These are phyloP conservation scores for Isoperla grammatica DNA, from an alignment of 2,888 invertebrate species.

Conservation along the genomic window DNA sequence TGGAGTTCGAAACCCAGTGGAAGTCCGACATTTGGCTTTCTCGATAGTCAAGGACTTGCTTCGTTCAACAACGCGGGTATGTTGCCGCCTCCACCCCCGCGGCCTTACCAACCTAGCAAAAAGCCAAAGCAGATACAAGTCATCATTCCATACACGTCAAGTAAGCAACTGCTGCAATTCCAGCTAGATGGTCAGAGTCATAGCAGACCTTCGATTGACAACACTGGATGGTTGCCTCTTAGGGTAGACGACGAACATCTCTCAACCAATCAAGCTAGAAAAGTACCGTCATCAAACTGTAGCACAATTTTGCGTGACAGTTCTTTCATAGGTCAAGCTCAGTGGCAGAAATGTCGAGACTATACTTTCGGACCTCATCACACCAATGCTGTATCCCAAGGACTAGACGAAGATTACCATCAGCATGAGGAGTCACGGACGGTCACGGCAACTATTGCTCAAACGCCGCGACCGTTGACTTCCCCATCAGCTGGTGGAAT, in stretches of 20 bases:
- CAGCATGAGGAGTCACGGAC: constrained; percentile 39
- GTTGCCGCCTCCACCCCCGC: constrained; percentile 28
- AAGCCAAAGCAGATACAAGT: constrained; percentile 67
- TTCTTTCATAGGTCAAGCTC: not conserved
- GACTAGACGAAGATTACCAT: constrained; percentile 26
- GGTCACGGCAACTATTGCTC: constrained; percentile 34
- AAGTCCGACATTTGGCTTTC: constrained; percentile 14
- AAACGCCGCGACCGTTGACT: constrained; percentile 29
- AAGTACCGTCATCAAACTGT: constrained; percentile 42
- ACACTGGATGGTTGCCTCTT: constrained; percentile 37
- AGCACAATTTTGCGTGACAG: constrained; percentile 9
- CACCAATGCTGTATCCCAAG: not conserved
- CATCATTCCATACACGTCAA: constrained; percentile 72
- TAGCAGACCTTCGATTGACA: constrained; percentile 34
- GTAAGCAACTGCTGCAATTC: constrained; percentile 52
- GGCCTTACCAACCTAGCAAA: constrained; percentile 37
- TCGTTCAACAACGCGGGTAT: constrained; percentile 23
- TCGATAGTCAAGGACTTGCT: constrained; percentile 23
- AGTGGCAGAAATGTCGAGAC: constrained; percentile 19
- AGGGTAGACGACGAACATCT: constrained; percentile 37
- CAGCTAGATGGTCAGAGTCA: constrained; percentile 38
- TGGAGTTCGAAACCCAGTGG: constrained; percentile 1
- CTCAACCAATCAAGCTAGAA: constrained; percentile 45
- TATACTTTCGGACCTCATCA: constrained; percentile 29
- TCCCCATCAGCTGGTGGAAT: constrained; percentile 23